Evolutionary conservation across 92 coral and sea anemone species (phyloP).

Genomic region (Epizoanthus scotinus): DNA sequence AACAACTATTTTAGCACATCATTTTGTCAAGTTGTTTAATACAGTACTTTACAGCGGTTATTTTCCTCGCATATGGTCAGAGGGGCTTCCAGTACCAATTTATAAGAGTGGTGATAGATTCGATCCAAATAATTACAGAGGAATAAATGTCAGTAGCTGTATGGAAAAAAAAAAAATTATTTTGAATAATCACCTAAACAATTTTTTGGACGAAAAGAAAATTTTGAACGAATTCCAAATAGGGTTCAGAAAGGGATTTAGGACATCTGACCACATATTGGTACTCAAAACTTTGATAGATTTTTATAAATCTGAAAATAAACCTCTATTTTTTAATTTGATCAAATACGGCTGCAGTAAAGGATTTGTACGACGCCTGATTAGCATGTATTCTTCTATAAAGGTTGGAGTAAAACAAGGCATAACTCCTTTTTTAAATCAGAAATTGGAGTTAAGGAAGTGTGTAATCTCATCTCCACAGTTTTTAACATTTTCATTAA

Average conservation of each 20-base stretch:
- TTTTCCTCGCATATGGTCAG: too few species aligned
- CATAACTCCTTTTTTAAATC: slow-evolving; percentile 42
- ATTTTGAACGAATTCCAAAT: slow-evolving; percentile 34
- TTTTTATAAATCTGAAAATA: slow-evolving; percentile 28
- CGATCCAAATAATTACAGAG: too few species aligned
- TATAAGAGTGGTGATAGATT: too few species aligned
- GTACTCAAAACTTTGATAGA: slow-evolving; percentile 49
- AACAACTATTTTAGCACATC: too few species aligned
- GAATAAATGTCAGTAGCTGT: neutral
- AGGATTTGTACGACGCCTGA: slow-evolving; percentile 23
- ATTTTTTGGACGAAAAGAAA: slow-evolving; percentile 25
- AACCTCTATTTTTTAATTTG: slow-evolving; percentile 47
- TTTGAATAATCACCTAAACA: slow-evolving; percentile 15
- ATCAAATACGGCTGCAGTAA: too few species aligned
- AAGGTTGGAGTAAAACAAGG: slow-evolving; percentile 22
- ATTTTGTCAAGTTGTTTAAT: too few species aligned
- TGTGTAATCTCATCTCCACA: neutral
- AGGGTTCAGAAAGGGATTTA: too few species aligned
- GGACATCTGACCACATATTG: slow-evolving; percentile 46
- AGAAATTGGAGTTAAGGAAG: slow-evolving; percentile 29
- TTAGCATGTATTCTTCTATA: too few species aligned
- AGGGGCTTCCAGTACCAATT: too few species aligned
- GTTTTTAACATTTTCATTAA: too few species aligned
- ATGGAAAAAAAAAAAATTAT: neutral
- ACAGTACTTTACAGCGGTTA: too few species aligned